phyloP scores from a whole-genome alignment of 2,888 invertebrate genomes.

The Pelosia muscerda region DNA sequence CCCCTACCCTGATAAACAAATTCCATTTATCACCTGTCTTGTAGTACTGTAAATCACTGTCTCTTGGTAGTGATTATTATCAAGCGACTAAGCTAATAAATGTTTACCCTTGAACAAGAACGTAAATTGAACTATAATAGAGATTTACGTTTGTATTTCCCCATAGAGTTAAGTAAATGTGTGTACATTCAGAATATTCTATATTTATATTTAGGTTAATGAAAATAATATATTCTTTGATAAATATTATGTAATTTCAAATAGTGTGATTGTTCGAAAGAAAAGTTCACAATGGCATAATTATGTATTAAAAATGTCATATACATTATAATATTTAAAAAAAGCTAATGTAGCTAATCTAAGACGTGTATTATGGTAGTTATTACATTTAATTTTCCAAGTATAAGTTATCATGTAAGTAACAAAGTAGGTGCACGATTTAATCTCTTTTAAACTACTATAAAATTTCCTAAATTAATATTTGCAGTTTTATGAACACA shows the following conservation, averaged over 20 bases:
- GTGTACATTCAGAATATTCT: no score
- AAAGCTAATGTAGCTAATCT: no score
- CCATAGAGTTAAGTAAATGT: not conserved
- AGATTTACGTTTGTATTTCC: constrained; percentile 2
- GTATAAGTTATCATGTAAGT: no score
- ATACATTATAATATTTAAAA: no score
- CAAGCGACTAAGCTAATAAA: constrained; percentile 9
- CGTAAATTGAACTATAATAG: not conserved
- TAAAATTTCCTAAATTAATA: no score
- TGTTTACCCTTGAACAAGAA: not conserved
- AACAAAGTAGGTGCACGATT: no score
- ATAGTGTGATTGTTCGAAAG: not conserved
- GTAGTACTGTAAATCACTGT: constrained; percentile 6
- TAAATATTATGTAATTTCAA: not conserved
- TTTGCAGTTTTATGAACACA: no score
- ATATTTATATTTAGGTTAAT: not conserved
- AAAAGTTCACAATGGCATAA: no score
- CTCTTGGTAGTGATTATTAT: constrained; percentile 9
- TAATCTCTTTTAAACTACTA: no score
- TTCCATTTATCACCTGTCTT: not conserved
- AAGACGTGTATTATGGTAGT: no score
- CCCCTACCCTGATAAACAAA: not conserved
- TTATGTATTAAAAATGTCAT: no score
- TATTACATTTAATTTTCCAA: no score
- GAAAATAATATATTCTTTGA: not conserved